Evolutionary conservation across 2,797 vertebrate genomes (phyloP).

Genomic region (Rhyacichthys aspro): DNA sequence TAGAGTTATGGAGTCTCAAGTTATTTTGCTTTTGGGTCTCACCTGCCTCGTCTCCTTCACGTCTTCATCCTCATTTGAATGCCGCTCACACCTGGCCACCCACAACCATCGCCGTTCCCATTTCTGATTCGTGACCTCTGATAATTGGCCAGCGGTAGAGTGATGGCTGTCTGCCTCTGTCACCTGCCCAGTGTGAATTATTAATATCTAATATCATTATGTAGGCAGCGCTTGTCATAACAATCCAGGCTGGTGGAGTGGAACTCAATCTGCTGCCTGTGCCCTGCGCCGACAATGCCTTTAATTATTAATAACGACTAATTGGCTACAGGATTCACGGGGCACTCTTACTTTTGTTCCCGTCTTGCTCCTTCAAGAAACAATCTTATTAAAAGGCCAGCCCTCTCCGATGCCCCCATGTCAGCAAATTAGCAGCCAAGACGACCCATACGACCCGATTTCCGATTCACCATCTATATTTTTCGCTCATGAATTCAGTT

Average conservation of each 20-base stretch:
- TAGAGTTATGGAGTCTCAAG: not conserved
- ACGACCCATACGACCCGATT: slow-evolving; percentile 51
- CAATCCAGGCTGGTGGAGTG: slow-evolving; percentile 88
- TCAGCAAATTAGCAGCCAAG: slow-evolving; percentile 82
- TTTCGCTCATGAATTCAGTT: slow-evolving; percentile 66
- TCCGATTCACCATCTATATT: slow-evolving; percentile 18
- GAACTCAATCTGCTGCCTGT: slow-evolving; percentile 81
- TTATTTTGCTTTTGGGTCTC: not conserved
- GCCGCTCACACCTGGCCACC: slow-evolving; percentile 26
- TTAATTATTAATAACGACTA: slow-evolving; percentile 97
- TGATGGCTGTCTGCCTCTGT: slow-evolving; percentile 64
- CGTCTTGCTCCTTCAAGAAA: slow-evolving; percentile 81
- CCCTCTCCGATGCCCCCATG: slow-evolving; percentile 69
- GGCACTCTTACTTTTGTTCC: slow-evolving; percentile 85
- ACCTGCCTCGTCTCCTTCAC: not conserved
- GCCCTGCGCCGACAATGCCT: slow-evolving; percentile 79
- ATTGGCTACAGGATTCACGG: slow-evolving; percentile 95
- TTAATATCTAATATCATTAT: slow-evolving; percentile 97
- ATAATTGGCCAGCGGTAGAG: slow-evolving; percentile 64
- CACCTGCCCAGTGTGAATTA: slow-evolving; percentile 87
- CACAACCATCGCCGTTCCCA: slow-evolving; percentile 64
- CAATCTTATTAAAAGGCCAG: slow-evolving; percentile 77
- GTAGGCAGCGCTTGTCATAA: slow-evolving; percentile 92
- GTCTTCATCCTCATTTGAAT: slow-evolving; percentile 33
- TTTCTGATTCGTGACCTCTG: slow-evolving; percentile 77